Evolutionary conservation across 2,113 vertebrate genomes (phyloP).

Genomic region (Chunga burmeisteri): DNA sequence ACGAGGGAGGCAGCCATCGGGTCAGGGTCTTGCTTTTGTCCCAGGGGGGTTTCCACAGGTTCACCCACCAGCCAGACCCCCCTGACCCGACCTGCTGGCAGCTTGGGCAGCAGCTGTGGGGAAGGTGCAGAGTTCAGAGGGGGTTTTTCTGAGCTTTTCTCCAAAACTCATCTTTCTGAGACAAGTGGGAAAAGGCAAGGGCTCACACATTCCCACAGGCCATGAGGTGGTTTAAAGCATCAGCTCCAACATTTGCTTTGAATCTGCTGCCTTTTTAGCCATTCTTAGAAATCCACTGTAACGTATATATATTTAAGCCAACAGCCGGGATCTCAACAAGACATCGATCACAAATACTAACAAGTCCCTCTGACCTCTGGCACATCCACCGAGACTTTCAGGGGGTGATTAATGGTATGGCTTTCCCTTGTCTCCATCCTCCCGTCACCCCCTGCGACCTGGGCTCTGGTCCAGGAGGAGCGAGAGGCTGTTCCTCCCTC

Average conservation of each 20-base stretch:
- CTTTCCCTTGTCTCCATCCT: constrained; percentile 19
- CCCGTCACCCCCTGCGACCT: background rate
- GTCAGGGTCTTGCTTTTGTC: background rate
- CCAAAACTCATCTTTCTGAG: background rate
- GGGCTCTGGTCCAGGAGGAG: background rate
- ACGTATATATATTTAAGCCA: background rate
- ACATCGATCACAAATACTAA: constrained; percentile 40
- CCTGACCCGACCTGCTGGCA: background rate
- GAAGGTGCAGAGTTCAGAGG: background rate
- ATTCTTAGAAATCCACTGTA: background rate
- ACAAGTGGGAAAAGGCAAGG: background rate
- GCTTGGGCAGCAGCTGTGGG: background rate
- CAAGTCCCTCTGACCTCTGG: constrained; percentile 37
- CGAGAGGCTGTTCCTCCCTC: background rate
- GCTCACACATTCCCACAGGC: background rate
- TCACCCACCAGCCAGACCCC: background rate
- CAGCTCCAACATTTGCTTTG: background rate
- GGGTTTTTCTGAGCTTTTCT: background rate
- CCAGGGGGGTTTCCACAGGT: background rate
- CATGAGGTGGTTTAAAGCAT: background rate
- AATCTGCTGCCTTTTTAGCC: background rate
- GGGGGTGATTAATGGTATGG: background rate
- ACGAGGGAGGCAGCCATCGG: fast-evolving
- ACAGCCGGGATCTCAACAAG: constrained; percentile 49
- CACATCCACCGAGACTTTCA: constrained; percentile 14